phyloP scores from a whole-genome alignment of 1,140 invertebrate species.

The Hormaphis cornu region DNA sequence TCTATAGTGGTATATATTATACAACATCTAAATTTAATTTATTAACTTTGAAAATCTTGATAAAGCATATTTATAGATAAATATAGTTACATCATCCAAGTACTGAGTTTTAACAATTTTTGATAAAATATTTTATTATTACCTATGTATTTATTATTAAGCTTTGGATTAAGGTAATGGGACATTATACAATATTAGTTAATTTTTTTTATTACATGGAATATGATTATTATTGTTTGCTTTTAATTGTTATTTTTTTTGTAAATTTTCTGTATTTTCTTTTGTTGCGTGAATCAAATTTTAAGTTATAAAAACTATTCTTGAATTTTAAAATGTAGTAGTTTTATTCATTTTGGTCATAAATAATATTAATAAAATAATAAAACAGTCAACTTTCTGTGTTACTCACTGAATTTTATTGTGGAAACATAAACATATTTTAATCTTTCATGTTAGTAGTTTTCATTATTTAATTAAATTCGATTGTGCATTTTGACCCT shows the following conservation, averaged over 20 bases:
- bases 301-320: background rate
- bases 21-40: slow-evolving; percentile 1
- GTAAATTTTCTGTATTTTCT: slow-evolving; percentile 11
- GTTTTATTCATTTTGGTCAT: background rate
- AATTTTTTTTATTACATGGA: slow-evolving; percentile 27
- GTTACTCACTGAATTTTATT: too few species aligned
- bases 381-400: too few species aligned
- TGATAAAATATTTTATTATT: slow-evolving; percentile 20
- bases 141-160: slow-evolving; percentile 19
- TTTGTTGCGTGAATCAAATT: slow-evolving; percentile 30
- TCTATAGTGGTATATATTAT: background rate
- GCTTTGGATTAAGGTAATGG: slow-evolving; percentile 19
- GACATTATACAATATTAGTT: slow-evolving; percentile 30
- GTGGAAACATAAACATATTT: too few species aligned
- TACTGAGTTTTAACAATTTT: slow-evolving; percentile 19
- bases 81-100: background rate
- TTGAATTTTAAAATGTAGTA: background rate
- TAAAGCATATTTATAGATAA: slow-evolving; percentile 1
- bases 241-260: slow-evolving; percentile 20
- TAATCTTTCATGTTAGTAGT: too few species aligned
- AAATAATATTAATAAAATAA: too few species aligned
- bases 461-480: too few species aligned
- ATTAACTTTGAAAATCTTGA: background rate
- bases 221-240: slow-evolving; percentile 27
- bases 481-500: too few species aligned